phyloP scores from a whole-genome alignment of 2,888 invertebrate species.

The Camptogramma bilineatum region DNA sequence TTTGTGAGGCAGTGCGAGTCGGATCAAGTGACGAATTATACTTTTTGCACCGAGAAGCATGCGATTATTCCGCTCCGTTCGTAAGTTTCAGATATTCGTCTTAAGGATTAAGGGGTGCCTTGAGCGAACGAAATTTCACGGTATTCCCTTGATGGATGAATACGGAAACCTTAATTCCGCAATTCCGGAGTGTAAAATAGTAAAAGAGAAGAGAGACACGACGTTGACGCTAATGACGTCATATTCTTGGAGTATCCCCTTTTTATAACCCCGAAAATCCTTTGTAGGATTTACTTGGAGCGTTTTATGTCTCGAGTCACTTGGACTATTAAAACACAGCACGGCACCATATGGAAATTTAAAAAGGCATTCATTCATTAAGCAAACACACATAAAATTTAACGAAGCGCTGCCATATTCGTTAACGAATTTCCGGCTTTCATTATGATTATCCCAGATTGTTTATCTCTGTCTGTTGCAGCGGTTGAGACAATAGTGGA shows the following conservation, averaged over 20 bases:
- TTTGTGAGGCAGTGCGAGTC: constrained; percentile 58
- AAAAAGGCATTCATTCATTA: constrained; percentile 81
- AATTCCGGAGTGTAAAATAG: constrained; percentile 74
- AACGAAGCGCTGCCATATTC: constrained; percentile 81
- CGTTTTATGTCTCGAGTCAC: constrained; percentile 51
- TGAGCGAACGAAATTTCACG: constrained; percentile 77
- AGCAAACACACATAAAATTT: constrained; percentile 81
- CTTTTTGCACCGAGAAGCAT: constrained; percentile 75
- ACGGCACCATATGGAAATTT: constrained; percentile 74
- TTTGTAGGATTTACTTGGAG: constrained; percentile 50
- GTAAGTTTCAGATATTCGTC: constrained; percentile 83
- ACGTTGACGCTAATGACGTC: constrained; percentile 61
- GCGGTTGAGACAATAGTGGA: constrained; percentile 45
- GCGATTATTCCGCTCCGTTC: constrained; percentile 77
- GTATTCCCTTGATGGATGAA: constrained; percentile 80
- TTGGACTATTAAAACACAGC: constrained; percentile 56
- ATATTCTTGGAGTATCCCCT: constrained; percentile 51
- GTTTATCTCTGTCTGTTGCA: constrained; percentile 55
- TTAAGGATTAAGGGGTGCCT: constrained; percentile 79
- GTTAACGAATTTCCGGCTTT: constrained; percentile 83
- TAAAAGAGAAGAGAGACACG: constrained; percentile 64
- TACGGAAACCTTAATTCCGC: constrained; percentile 75
- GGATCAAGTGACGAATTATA: constrained; percentile 83
- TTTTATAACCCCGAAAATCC: constrained; percentile 52
- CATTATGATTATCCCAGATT: constrained; percentile 69